A percentile compares a stretch with the other conserved stretches of the same genome.
phyloP scores from a whole-genome alignment of 2,888 invertebrate species.

The Ormyrus nitidulus region DNA sequence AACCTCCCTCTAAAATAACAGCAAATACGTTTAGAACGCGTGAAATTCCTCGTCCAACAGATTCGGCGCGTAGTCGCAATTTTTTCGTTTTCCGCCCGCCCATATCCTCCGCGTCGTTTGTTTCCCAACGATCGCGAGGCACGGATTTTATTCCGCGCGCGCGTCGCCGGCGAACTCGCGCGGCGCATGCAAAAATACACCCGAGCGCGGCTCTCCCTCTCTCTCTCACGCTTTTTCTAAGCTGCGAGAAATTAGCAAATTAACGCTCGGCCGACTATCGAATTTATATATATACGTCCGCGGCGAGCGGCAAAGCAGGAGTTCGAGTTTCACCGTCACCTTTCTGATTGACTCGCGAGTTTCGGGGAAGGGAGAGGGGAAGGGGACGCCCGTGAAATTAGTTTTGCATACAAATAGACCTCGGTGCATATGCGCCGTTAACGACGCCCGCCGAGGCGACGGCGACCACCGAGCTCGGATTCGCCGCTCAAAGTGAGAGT shows the following conservation, averaged over 20 bases:
- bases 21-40: too few relatives aligned
- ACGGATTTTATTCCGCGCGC: too few relatives aligned
- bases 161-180: too few relatives aligned
- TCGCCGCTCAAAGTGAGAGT: conserved; percentile 17
- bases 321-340: conserved; percentile 26
- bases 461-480: conserved; percentile 14
- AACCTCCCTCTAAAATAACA: too few relatives aligned
- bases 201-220: neutral
- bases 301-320: neutral
- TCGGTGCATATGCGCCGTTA: conserved; percentile 27
- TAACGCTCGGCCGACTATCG: conserved; percentile 23
- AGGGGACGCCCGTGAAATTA: conserved; percentile 39
- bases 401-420: conserved; percentile 57
- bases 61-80: too few relatives aligned
- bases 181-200: too few relatives aligned
- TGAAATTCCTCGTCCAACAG: too few relatives aligned
- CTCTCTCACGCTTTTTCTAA: neutral
- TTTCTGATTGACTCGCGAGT: conserved; percentile 42
- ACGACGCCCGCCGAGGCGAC: neutral
- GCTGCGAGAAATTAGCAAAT: conserved; percentile 31
- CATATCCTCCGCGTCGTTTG: too few relatives aligned
- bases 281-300: neutral
- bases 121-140: too few relatives aligned
- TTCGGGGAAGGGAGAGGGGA: neutral
- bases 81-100: too few relatives aligned